Conservation (phyloP, 2,113 vertebrate species). For the Prochilodus magdalenae region DNA sequence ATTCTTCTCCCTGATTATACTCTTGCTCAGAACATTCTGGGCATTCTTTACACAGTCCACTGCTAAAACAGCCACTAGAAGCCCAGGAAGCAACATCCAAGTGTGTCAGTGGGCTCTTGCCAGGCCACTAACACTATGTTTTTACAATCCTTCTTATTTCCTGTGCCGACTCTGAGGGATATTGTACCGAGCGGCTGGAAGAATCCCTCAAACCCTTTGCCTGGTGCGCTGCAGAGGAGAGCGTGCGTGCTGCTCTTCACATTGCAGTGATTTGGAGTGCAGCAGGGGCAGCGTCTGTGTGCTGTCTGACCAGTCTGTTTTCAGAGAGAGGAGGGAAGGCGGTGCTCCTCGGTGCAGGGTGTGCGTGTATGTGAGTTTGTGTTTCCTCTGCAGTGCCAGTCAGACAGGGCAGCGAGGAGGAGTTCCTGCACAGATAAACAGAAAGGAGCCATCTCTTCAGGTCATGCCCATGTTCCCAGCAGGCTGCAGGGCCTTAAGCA, state of each 20-base stretch:
- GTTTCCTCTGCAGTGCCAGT: constrained; percentile 49
- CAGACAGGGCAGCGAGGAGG: constrained; percentile 28
- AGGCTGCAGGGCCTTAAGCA: constrained; percentile 2
- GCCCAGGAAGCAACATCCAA: constrained; percentile 60
- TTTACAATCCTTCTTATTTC: constrained; percentile 31
- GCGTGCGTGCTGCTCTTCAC: constrained; percentile 46
- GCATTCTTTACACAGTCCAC: constrained; percentile 67
- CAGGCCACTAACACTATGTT: constrained; percentile 42
- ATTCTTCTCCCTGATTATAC: constrained; percentile 60
- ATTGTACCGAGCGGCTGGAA: constrained; percentile 36
- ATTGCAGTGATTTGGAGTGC: constrained; percentile 58
- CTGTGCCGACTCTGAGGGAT: constrained; percentile 27
- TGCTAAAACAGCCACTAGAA: constrained; percentile 39
- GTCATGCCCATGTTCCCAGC: constrained; percentile 18
- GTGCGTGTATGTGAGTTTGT: constrained; percentile 28
- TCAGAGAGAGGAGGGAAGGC: constrained; percentile 40
- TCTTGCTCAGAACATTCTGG: constrained; percentile 65
- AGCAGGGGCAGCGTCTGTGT: constrained; percentile 50
- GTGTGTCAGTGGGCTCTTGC: constrained; percentile 57
- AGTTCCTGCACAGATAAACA: constrained; percentile 32
- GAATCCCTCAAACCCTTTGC: constrained; percentile 14
- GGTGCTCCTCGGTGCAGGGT: constrained; percentile 56
- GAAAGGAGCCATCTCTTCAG: constrained; percentile 44
- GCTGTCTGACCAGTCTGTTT: constrained; percentile 63
- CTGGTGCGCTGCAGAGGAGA: constrained; percentile 31